A percentile compares a stretch with the other conserved stretches of the same genome.
These are phyloP conservation scores for Gerris lacustris DNA, from an alignment of 2,888 invertebrate species.

Conservation along the genomic window DNA sequence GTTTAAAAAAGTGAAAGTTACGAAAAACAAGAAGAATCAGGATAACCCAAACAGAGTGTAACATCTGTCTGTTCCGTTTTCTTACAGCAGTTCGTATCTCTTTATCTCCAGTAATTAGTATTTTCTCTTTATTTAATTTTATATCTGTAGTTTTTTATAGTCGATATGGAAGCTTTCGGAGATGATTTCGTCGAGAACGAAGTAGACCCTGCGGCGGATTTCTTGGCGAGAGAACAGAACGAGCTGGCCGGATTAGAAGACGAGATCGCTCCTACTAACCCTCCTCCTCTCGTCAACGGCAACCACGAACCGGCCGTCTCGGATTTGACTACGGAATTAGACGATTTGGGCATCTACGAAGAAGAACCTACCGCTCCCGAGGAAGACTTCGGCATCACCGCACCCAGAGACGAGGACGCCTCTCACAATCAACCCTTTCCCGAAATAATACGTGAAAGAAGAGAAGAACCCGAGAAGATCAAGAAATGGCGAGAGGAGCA, in stretches of 20 bases:
- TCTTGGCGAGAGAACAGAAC: conserved; percentile 88
- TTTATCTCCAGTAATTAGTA: no score
- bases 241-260: conserved; percentile 89
- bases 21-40: no score
- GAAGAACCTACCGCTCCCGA: neutral
- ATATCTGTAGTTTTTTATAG: no score
- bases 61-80: no score
- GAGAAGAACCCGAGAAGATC: conserved; percentile 91
- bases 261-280: conserved; percentile 44
- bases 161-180: conserved; percentile 45
- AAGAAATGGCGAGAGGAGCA: conserved; percentile 92
- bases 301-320: neutral
- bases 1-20: no score
- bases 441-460: conserved; percentile 33
- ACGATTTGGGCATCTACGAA: neutral
- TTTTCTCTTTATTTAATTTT: no score
- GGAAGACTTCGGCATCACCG: neutral
- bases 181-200: conserved; percentile 69
- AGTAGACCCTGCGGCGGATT: conserved; percentile 93
- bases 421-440: neutral
- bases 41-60: no score
- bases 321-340: neutral
- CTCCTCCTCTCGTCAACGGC: conserved; percentile 26
- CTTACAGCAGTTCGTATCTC: no score
- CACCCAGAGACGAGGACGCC: no score